Evolutionary conservation across 2,888 invertebrate species (phyloP), one percentile per base, ranked within the genome.

Genomic region (Cheilosia variabilis): DNA sequence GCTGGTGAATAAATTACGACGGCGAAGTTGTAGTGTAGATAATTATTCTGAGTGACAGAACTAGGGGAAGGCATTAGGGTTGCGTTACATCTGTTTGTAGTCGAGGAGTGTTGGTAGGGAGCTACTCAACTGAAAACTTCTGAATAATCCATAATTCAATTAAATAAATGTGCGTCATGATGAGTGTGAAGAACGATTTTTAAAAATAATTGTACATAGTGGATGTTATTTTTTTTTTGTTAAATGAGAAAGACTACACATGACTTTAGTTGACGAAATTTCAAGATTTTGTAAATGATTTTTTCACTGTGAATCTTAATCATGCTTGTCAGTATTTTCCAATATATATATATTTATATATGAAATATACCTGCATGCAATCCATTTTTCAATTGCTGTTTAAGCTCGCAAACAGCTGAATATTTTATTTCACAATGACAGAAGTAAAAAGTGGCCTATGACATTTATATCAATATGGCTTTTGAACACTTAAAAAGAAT

Each of bases 1-100:
- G 7, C 15, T 27, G 22, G 5, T 68, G 55, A 66, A 66, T 66
- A 53, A 65, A 10, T 52, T 5, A 13, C 37, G 31, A 65, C 50
- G 37, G 0, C 4, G 13, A 41, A 37, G 24, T 37, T 10, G 41
- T 15, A 66, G n/a, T 1, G 37, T n/a, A 24, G 24, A n/a, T n/a
- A 41, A 5, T 41, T 53, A 13, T 41, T 66, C 41, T 17, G 37
- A 27, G 37, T 37, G 63, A 13, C 37, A 37, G 37, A 22, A 34
- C 17, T 43, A 24, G 27, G 50, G 34, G n/a, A 65, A 7, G 4
- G n/a, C 17, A 27, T 19, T 63, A 34, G 6, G 10, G 9, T 57
- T 37, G 17, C 52, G 10, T 52, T 24, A 22, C 15, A 24, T 52
- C 5, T 24, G 24, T 52, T 4, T 17, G 9, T n/a, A n/a, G n/a